Evolutionary conservation across 2,888 invertebrate species (phyloP).

Genomic region (Empis livida): DNA sequence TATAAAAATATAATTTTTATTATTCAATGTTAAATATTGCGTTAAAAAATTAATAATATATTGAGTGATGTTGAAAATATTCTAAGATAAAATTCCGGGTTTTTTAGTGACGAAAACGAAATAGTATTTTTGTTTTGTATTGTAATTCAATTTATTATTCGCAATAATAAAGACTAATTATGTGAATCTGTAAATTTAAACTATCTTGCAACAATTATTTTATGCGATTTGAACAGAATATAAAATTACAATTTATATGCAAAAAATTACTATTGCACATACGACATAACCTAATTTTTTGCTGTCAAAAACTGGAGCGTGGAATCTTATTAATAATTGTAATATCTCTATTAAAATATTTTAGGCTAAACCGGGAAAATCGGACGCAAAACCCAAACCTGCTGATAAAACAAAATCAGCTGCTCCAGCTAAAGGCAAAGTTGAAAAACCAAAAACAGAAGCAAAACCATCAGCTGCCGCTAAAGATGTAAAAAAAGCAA

Average conservation of each 20-base stretch:
- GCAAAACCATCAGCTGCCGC: constrained; percentile 29
- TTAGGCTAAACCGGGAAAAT: constrained; percentile 33
- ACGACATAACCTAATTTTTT: not conserved
- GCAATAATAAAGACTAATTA: no score
- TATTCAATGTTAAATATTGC: not conserved
- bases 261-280: no score
- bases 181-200: no score
- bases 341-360: not conserved
- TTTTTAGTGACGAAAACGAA: not conserved
- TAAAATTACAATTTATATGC: no score
- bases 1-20: constrained; percentile 5
- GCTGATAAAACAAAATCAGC: constrained; percentile 24
- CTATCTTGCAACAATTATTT: no score
- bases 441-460: constrained; percentile 33
- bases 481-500: constrained; percentile 33
- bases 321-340: not conserved
- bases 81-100: not conserved
- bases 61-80: not conserved
- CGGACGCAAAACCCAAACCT: constrained; percentile 28
- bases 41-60: not conserved
- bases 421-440: constrained; percentile 31
- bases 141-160: no score
- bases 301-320: not conserved
- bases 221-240: no score
- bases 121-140: no score